phyloP scores from a whole-genome alignment of 2,797 vertebrate species.

The Lepus townsendii region DNA sequence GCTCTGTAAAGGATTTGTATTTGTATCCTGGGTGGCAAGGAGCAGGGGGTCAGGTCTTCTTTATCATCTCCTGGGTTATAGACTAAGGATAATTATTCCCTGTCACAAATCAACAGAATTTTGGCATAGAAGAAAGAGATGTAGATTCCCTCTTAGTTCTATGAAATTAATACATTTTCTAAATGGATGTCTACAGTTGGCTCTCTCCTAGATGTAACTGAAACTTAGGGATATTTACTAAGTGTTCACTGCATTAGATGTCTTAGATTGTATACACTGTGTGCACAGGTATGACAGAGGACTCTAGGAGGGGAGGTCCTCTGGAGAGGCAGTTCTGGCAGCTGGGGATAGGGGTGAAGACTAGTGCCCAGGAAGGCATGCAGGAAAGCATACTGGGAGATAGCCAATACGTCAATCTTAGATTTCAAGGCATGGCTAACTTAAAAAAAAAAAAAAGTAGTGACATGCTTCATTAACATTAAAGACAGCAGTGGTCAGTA shows the following conservation, averaged over 20 bases:
- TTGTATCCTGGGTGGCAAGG: fast-evolving
- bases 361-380: neutral
- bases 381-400: neutral
- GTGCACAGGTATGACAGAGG: neutral
- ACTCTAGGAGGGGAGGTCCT: neutral
- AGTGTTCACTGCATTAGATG: neutral
- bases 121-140: neutral
- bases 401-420: neutral
- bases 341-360: neutral
- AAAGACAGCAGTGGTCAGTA: neutral
- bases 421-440: neutral
- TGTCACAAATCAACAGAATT: neutral
- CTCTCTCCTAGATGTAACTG: neutral
- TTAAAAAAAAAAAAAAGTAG: neutral
- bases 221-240: neutral
- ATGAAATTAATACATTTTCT: neutral
- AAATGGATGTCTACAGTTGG: neutral
- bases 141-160: neutral
- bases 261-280: neutral
- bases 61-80: neutral
- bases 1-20: neutral
- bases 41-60: neutral
- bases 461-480: neutral
- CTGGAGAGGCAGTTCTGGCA: neutral
- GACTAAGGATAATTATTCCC: neutral